Evolutionary conservation across 2,797 vertebrate genomes (phyloP).

Genomic region (Periparus ater): DNA sequence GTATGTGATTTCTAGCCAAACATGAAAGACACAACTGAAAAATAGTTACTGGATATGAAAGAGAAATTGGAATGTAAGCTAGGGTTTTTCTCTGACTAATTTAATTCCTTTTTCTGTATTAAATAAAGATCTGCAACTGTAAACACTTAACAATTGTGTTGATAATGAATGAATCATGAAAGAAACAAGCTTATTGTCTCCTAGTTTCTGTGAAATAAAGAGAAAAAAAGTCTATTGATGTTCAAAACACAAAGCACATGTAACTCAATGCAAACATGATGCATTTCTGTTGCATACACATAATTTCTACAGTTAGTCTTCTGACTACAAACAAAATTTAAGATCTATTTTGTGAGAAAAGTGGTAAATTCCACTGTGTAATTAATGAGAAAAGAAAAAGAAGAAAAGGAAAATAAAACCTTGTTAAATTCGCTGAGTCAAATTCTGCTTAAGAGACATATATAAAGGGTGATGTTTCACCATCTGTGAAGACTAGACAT

Average conservation of each 20-base stretch:
- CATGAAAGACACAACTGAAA: background rate
- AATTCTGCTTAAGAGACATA: background rate
- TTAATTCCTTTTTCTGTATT: background rate
- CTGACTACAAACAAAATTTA: background rate
- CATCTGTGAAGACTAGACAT: background rate
- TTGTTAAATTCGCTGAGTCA: background rate
- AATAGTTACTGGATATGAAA: background rate
- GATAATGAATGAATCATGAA: background rate
- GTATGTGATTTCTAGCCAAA: background rate
- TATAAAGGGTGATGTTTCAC: background rate
- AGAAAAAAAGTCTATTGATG: background rate
- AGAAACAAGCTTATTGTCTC: background rate
- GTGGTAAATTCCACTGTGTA: background rate
- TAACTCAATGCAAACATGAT: background rate
- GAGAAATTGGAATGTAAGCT: background rate
- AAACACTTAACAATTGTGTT: background rate
- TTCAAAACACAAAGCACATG: background rate
- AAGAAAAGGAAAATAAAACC: background rate
- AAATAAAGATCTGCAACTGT: background rate
- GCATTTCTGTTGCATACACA: background rate
- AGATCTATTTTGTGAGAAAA: background rate
- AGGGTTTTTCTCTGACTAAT: background rate
- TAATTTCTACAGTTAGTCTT: background rate
- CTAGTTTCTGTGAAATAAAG: background rate
- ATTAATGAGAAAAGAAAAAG: background rate